Conservation (phyloP, 1,140 invertebrate species). For the Oncopeltus fasciatus region DNA sequence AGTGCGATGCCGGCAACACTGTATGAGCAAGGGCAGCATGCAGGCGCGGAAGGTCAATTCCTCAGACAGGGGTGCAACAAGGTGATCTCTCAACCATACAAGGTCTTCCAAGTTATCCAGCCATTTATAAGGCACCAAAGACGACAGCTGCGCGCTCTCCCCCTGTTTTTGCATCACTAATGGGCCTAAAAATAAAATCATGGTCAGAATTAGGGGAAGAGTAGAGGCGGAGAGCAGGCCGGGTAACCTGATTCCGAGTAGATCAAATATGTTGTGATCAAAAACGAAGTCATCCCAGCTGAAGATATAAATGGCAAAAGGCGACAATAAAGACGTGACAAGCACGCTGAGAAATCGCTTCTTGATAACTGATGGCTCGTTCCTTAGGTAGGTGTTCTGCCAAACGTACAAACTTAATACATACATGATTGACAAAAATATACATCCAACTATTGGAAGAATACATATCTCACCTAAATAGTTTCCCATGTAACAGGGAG, state of each 20-base stretch:
- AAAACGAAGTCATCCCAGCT: constrained; percentile 20
- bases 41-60: constrained; percentile 89
- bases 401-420: too few relatives aligned
- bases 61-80: constrained; percentile 85
- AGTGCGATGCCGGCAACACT: constrained; percentile 57
- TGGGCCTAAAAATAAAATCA: constrained; percentile 71
- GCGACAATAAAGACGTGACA: neutral
- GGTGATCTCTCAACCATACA: constrained; percentile 74
- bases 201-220: constrained; percentile 65
- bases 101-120: constrained; percentile 50
- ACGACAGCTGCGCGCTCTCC: constrained; percentile 29
- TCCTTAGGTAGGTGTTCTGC: too few relatives aligned
- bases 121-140: constrained; percentile 61
- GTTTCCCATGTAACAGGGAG: too few relatives aligned
- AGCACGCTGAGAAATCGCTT: neutral
- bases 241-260: constrained; percentile 57
- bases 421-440: too few relatives aligned
- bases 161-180: constrained; percentile 53
- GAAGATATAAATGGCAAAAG: neutral
- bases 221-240: constrained; percentile 59
- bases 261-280: constrained; percentile 47
- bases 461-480: too few relatives aligned
- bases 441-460: too few relatives aligned
- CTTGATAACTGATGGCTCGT: neutral
- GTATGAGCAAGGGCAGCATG: constrained; percentile 81